These are phyloP conservation scores for Phocides pigmalion DNA, from an alignment of 1,140 invertebrate genomes.

Conservation along the genomic window DNA sequence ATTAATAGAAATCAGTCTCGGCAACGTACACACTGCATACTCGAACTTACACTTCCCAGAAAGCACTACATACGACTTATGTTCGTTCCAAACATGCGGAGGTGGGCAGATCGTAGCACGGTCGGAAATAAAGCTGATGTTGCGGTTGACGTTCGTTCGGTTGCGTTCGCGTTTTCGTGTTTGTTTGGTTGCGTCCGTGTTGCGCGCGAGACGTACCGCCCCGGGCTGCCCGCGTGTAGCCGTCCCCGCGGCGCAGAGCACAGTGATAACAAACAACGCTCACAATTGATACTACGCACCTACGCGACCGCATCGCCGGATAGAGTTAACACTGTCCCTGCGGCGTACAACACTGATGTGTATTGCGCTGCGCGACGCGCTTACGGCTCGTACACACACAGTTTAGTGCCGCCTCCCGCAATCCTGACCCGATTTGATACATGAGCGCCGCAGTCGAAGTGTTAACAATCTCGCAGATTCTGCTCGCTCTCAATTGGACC, in stretches of 20 bases:
- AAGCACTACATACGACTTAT: constrained; percentile 12
- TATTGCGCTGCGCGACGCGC: constrained; percentile 51
- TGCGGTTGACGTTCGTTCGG: constrained; percentile 46
- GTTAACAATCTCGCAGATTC: constrained; percentile 48
- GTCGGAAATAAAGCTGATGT: constrained; percentile 16
- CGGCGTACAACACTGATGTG: no score
- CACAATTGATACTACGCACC: constrained; percentile 62
- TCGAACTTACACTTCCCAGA: constrained; percentile 39
- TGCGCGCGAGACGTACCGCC: constrained; percentile 58
- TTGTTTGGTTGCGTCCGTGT: constrained; percentile 63
- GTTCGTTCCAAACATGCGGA: background rate
- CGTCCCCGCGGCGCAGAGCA: constrained; percentile 64
- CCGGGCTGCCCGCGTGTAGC: constrained; percentile 51
- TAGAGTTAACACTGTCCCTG: constrained; percentile 43
- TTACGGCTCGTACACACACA: no score
- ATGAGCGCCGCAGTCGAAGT: no score
- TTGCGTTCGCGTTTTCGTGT: constrained; percentile 58
- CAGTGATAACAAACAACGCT: constrained; percentile 66
- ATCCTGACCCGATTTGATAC: no score
- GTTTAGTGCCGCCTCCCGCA: no score
- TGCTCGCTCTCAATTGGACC: constrained; percentile 60
- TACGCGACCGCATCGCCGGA: constrained; percentile 43
- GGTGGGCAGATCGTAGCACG: constrained; percentile 31
- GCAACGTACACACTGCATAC: constrained; percentile 44
- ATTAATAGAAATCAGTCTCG: constrained; percentile 64